Conservation (phyloP, 1,140 invertebrate species). For the Heliothis subflexa region DNA sequence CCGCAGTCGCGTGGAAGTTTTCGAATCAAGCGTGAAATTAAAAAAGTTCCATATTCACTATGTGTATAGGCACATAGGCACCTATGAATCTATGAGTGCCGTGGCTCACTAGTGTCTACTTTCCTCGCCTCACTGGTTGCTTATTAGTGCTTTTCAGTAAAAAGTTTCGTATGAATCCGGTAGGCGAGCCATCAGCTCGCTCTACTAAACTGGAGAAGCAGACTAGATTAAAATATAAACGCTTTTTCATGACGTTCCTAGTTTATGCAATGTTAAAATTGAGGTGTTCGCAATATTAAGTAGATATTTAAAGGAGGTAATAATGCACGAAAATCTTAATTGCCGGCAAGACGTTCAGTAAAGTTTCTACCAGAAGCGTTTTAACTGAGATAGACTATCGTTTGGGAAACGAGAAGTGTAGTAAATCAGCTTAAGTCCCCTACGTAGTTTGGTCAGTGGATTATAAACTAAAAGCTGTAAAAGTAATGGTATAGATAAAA, state of each 20-base stretch:
- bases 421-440: slow-evolving; percentile 3
- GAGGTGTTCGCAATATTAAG: background rate
- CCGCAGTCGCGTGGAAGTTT: slow-evolving; percentile 57
- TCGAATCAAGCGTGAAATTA: slow-evolving; percentile 77
- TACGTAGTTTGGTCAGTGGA: background rate
- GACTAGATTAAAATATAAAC: slow-evolving; percentile 34
- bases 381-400: background rate
- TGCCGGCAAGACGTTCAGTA: background rate
- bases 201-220: slow-evolving; percentile 33
- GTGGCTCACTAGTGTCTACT: slow-evolving; percentile 44
- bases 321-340: background rate
- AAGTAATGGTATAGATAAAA: background rate
- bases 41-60: slow-evolving; percentile 71
- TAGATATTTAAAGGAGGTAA: background rate
- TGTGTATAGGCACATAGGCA: slow-evolving; percentile 41
- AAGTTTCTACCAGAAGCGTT: background rate
- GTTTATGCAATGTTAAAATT: background rate
- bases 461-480: background rate
- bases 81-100: slow-evolving; percentile 45
- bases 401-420: background rate
- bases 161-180: slow-evolving; percentile 42
- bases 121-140: slow-evolving; percentile 48
- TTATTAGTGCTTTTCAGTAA: slow-evolving; percentile 51
- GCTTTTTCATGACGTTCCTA: background rate
- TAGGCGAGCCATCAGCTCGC: slow-evolving; percentile 25